Conservation (phyloP, 2,888 invertebrate genomes). For the Agrilus cyanescens region DNA sequence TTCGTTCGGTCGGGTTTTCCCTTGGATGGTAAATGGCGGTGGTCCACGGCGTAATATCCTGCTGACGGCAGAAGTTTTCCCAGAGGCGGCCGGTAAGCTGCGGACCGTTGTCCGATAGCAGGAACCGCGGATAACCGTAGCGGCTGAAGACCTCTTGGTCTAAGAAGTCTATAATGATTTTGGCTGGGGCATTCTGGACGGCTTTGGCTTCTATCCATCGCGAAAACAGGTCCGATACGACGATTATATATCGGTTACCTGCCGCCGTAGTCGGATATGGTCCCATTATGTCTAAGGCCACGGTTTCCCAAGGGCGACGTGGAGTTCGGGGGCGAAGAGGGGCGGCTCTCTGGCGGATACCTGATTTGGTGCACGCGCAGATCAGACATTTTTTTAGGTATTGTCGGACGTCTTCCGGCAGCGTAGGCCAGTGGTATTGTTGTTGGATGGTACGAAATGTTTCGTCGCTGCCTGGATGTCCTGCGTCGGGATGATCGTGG, state of each 20-base stretch:
- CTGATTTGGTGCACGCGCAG: neutral
- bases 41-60: constrained; percentile 13
- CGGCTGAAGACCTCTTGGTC: constrained; percentile 9
- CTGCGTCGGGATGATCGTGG: constrained; percentile 9
- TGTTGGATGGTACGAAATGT: constrained; percentile 8
- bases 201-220: constrained; percentile 7
- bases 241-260: constrained; percentile 12
- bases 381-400: neutral
- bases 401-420: constrained; percentile 10
- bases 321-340: neutral
- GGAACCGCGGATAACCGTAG: constrained; percentile 8
- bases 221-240: constrained; percentile 11
- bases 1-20: constrained; percentile 17
- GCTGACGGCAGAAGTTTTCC: constrained; percentile 7
- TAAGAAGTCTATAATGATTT: constrained; percentile 2
- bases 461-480: constrained; percentile 17
- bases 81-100: constrained; percentile 3
- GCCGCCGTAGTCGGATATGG: neutral
- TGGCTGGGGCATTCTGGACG: neutral
- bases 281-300: neutral
- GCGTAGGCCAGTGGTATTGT: constrained; percentile 8
- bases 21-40: constrained; percentile 18
- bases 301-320: neutral
- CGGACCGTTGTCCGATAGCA: constrained; percentile 11
- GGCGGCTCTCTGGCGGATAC: neutral